phyloP scores from a whole-genome alignment of 2,888 invertebrate species.

The Leptopilina syphax region DNA sequence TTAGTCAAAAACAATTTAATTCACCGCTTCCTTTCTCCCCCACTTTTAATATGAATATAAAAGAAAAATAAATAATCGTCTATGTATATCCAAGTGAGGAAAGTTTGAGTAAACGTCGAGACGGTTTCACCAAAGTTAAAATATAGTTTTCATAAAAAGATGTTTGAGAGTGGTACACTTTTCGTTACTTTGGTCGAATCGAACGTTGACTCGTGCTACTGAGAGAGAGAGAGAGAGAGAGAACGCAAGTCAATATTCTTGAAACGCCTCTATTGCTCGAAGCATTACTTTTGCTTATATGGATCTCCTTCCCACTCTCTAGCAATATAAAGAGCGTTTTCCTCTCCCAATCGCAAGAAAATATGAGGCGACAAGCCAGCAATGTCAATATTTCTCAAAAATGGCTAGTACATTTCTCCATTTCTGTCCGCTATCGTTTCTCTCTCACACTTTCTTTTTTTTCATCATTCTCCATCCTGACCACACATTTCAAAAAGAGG shows the following conservation, averaged over 20 bases:
- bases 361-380: slow-evolving; percentile 17
- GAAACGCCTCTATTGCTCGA: neutral
- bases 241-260: slow-evolving; percentile 30
- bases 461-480: too few species aligned
- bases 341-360: neutral
- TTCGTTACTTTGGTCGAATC: slow-evolving; percentile 24
- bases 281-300: slow-evolving; percentile 1
- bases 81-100: neutral
- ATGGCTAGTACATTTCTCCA: slow-evolving; percentile 3
- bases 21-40: too few species aligned
- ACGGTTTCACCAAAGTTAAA: slow-evolving; percentile 20
- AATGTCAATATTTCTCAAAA: slow-evolving; percentile 32
- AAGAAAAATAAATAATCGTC: neutral
- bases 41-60: too few species aligned
- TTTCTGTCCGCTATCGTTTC: neutral
- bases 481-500: too few species aligned
- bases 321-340: slow-evolving; percentile 2
- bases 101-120: slow-evolving; percentile 22
- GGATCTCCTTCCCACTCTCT: slow-evolving; percentile 11
- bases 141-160: slow-evolving; percentile 33
- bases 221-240: neutral
- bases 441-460: neutral
- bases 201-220: slow-evolving; percentile 32
- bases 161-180: slow-evolving; percentile 18
- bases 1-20: too few species aligned